These are phyloP conservation scores for Pseudoatta argentina DNA, from an alignment of 1,140 invertebrate species.

Conservation along the genomic window DNA sequence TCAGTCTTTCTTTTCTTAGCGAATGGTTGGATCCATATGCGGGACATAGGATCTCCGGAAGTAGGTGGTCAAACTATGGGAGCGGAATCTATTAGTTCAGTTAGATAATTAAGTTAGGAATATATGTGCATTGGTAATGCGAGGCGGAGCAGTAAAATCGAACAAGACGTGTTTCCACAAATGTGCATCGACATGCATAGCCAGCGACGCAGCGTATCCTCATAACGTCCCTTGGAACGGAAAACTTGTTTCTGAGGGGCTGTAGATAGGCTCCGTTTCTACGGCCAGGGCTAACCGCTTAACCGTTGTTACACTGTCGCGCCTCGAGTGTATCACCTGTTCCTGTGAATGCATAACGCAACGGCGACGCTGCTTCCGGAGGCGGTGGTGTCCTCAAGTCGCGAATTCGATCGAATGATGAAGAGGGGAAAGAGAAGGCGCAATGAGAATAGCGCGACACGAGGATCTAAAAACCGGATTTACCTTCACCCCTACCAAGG, in stretches of 20 bases:
- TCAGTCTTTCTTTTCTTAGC: not conserved
- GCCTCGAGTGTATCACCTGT: conserved; percentile 41
- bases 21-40: not conserved
- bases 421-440: not conserved
- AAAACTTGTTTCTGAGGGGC: conserved; percentile 64
- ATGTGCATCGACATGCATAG: conserved; percentile 14
- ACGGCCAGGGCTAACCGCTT: not conserved
- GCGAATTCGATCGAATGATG: not conserved
- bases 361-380: not conserved
- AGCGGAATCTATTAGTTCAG: not conserved
- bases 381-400: not conserved
- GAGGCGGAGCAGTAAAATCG: not conserved
- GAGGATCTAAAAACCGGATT: conserved; percentile 17
- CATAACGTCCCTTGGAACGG: conserved; percentile 11
- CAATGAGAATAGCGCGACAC: conserved; percentile 8
- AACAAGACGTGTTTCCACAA: not conserved
- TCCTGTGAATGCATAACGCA: conserved; percentile 18
- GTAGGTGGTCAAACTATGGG: not conserved
- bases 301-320: conserved; percentile 32
- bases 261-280: conserved; percentile 66
- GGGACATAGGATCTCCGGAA: not conserved
- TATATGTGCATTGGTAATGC: not conserved
- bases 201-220: not conserved
- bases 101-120: not conserved
- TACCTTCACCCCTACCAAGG: conserved; percentile 5